Evolutionary conservation across 2,888 invertebrate species (phyloP).

Genomic region (Deilephila porcellus): DNA sequence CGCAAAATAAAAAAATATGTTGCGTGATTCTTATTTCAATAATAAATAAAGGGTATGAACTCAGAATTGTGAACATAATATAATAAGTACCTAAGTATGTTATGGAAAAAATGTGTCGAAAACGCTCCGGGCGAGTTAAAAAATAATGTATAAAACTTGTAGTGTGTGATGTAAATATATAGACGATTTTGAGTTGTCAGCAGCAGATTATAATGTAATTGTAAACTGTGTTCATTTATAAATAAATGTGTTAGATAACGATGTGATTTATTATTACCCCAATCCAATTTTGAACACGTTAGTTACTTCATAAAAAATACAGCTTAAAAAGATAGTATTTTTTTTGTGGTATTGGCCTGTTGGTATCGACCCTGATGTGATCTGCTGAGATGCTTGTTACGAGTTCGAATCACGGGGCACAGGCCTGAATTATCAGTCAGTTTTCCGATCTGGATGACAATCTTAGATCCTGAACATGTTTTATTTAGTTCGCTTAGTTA

Average conservation of each 20-base stretch:
- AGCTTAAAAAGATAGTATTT: neutral
- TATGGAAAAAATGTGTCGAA: conserved; percentile 32
- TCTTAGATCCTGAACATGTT: too few species aligned
- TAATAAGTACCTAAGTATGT: neutral
- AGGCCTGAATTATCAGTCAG: too few species aligned
- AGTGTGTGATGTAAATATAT: conserved; percentile 41
- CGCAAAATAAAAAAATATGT: neutral
- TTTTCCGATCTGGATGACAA: too few species aligned
- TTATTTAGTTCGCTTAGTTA: too few species aligned
- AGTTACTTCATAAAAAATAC: neutral
- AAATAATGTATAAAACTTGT: conserved; percentile 40
- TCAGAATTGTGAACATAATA: conserved; percentile 13
- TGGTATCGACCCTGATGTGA: too few species aligned
- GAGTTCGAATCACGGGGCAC: too few species aligned
- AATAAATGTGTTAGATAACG: conserved; percentile 76
- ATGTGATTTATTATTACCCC: neutral
- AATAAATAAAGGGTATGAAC: neutral
- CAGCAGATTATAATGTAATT: conserved; percentile 60
- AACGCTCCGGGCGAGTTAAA: conserved; percentile 71
- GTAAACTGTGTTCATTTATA: conserved; percentile 81
- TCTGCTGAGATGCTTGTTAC: too few species aligned
- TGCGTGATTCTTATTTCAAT: neutral
- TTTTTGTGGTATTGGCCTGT: too few species aligned
- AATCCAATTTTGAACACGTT: neutral
- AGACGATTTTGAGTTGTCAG: conserved; percentile 48